phyloP scores from a whole-genome alignment of 2,797 vertebrate genomes.

The Pangasius mekongensis region DNA sequence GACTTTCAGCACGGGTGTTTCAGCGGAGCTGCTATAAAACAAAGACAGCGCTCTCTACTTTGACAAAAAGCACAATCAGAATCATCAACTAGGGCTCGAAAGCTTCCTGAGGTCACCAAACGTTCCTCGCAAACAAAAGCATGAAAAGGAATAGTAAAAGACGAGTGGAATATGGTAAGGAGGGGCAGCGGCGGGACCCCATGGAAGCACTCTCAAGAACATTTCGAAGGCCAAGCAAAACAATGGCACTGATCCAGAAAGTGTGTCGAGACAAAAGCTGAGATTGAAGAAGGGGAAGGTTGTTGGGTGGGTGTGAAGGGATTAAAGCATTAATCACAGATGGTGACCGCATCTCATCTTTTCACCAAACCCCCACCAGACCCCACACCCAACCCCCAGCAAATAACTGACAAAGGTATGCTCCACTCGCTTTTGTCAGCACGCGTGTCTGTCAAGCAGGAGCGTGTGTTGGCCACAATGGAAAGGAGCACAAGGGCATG shows the following conservation, averaged over 20 bases:
- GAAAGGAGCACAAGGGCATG: conserved; percentile 71
- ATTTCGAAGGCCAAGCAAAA: conserved; percentile 53
- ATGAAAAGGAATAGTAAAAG: conserved; percentile 39
- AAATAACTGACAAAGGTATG: conserved; percentile 77
- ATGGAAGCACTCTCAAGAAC: conserved; percentile 39
- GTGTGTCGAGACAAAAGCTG: conserved; percentile 68
- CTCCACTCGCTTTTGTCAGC: conserved; percentile 73
- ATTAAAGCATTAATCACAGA: conserved; percentile 80
- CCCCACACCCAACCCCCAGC: conserved; percentile 51
- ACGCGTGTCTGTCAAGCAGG: conserved; percentile 77
- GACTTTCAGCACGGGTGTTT: background rate
- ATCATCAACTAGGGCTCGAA: conserved; percentile 7
- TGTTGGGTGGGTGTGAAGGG: conserved; percentile 56
- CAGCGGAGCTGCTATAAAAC: conserved; percentile 46
- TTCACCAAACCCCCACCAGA: conserved; percentile 65
- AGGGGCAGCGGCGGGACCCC: conserved; percentile 6
- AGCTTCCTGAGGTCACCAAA: conserved; percentile 48
- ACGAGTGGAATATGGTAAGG: conserved; percentile 5
- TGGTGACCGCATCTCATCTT: conserved; percentile 78
- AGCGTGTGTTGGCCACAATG: conserved; percentile 80
- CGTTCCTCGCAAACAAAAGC: conserved; percentile 37
- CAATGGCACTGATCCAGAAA: conserved; percentile 62
- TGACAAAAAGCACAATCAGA: conserved; percentile 63
- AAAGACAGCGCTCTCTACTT: conserved; percentile 27
- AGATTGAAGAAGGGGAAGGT: conserved; percentile 59